Evolutionary conservation across 1,140 invertebrate species (phyloP).

Genomic region (Eriosoma lanigerum): DNA sequence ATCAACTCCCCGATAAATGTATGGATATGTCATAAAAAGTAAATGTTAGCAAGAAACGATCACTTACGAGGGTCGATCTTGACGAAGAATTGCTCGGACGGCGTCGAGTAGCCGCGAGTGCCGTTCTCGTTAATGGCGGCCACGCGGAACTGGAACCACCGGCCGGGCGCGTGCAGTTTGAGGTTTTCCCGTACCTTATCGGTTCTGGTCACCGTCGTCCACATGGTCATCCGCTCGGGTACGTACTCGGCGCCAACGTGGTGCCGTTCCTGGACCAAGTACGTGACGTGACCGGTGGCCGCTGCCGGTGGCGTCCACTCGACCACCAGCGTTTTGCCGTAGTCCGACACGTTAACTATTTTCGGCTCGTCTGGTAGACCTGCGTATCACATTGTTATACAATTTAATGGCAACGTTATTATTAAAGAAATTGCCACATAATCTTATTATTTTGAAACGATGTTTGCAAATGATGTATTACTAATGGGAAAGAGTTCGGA

Average conservation of each 20-base stretch:
- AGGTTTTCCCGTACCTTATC: conserved; percentile 64
- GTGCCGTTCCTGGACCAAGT: conserved; percentile 63
- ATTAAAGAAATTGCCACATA: too few species aligned
- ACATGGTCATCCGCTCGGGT: conserved; percentile 61
- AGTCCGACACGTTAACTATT: conserved; percentile 58
- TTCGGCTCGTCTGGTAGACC: conserved; percentile 60
- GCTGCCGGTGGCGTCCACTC: conserved; percentile 15
- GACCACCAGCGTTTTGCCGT: conserved; percentile 4
- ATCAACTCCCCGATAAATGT: too few species aligned
- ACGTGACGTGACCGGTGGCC: conserved; percentile 56
- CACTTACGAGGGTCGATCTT: conserved; percentile 54
- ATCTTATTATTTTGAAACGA: too few species aligned
- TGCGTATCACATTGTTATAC: conserved; percentile 52
- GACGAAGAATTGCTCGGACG: conserved; percentile 66
- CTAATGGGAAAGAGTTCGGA: too few species aligned
- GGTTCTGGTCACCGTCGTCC: conserved; percentile 60
- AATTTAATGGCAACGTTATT: too few species aligned
- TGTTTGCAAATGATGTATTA: too few species aligned
- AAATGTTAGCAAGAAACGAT: too few species aligned
- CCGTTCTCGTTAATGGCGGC: conserved; percentile 72
- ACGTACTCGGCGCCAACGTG: conserved; percentile 62
- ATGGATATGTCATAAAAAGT: too few species aligned
- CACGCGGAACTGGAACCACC: conserved; percentile 76
- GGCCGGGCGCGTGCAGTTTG: conserved; percentile 64
- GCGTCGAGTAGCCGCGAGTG: conserved; percentile 68